These are phyloP conservation scores for Meriones psammophilus DNA, from an alignment of 2,797 vertebrate genomes.

Conservation along the genomic window DNA sequence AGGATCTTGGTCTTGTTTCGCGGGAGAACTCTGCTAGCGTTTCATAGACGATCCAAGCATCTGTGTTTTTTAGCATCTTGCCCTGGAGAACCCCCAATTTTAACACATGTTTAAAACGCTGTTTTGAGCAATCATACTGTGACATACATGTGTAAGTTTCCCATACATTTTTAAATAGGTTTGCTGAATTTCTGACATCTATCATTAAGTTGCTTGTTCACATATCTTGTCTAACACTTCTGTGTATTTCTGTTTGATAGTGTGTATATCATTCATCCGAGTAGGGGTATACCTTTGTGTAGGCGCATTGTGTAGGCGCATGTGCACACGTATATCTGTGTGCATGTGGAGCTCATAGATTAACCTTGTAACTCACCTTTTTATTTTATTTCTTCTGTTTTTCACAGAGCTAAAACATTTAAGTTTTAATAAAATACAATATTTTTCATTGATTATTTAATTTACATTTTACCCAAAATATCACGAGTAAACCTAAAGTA, in stretches of 20 bases:
- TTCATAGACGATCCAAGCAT: not conserved
- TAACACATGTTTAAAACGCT: not conserved
- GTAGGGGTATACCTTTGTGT: not conserved
- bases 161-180: not conserved
- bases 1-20: not conserved
- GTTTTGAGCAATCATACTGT: not conserved
- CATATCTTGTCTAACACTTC: not conserved
- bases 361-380: not conserved
- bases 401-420: not conserved
- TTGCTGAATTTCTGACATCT: not conserved
- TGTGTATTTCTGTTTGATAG: not conserved
- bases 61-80: not conserved
- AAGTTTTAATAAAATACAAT: not conserved
- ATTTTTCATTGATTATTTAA: not conserved
- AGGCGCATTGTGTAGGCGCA: not conserved
- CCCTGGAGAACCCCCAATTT: too few relatives aligned
- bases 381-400: not conserved
- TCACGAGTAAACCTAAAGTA: not conserved
- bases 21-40: not conserved
- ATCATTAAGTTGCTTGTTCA: not conserved
- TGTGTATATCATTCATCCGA: not conserved
- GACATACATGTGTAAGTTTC: not conserved
- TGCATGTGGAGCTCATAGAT: not conserved
- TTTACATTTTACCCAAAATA: not conserved
- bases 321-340: not conserved